Base-by-base conservation (phyloP, 2,797 vertebrate genomes). In the Salmo trutta region DNA sequence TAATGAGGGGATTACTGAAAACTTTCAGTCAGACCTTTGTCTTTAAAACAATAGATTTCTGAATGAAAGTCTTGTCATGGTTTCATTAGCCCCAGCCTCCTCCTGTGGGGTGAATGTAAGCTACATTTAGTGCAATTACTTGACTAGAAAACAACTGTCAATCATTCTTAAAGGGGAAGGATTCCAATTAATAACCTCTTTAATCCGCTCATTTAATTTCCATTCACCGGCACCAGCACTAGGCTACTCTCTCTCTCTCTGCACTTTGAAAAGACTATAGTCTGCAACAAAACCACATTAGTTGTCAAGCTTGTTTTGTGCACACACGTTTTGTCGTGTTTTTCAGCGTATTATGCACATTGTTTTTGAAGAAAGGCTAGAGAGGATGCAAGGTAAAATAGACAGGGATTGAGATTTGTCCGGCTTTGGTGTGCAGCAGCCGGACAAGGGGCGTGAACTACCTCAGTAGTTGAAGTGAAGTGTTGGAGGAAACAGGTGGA, bases 81-180 rank as follows among this genome's bases (percentile, higher is more conserved):
- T 85, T 92, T 93, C 90, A 87, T 93, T 93, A 91, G 86, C 80
- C 79, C 8, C 4, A 84, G 76, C 88, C 90, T 89, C 90, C 89
- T 90, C 85, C 85, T 84, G 87, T 84, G 86, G 77, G 76, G 82
- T 85, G 88, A 91, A 88, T 92, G 87, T 77, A 92, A 92, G 91
- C 88, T 88, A 94, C 94, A 93, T 94, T 95, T 94, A 94, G 94
- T 94, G 94, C 94, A 95, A 94, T 95, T 95, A 94, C 91, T 95
- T 93, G 90, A 89, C 89, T 91, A 93, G 91, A 95, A 94, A 95
- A 92, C 91, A 92, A 89, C 93, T 95, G 96, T 94, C 95, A 96
- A 94, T 97, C 95, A 96, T 94, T 95, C 95, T 96, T 96, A 96
- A 95, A 96, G 94, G 94, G 95, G 94, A 93, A 94, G 94, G 94